These are phyloP conservation scores for Coenonympha arcania DNA, from an alignment of 2,888 invertebrate genomes.

Conservation along the genomic window DNA sequence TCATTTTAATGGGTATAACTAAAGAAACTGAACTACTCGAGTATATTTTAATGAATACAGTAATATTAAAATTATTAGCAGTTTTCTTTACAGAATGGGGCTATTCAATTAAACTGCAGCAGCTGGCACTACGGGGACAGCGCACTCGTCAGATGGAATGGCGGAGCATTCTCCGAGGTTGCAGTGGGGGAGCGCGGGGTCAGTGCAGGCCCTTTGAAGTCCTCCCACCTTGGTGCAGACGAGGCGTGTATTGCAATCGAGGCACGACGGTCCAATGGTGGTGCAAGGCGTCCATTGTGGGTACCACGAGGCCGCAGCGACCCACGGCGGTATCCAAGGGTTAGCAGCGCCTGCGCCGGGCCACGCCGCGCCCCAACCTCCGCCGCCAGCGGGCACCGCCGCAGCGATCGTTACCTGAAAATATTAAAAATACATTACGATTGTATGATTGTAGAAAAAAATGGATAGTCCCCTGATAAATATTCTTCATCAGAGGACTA, in stretches of 20 bases:
- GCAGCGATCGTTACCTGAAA: constrained; percentile 46
- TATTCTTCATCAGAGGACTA: too few species aligned
- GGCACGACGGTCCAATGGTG: constrained; percentile 46
- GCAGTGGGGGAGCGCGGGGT: constrained; percentile 60
- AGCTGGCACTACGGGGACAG: constrained; percentile 26
- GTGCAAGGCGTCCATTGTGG: constrained; percentile 59
- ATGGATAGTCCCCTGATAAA: too few species aligned
- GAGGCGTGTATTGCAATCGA: constrained; percentile 53
- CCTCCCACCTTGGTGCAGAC: constrained; percentile 62
- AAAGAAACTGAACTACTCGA: too few species aligned
- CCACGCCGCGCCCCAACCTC: constrained; percentile 28
- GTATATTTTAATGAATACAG: not conserved
- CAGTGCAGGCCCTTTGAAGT: constrained; percentile 49
- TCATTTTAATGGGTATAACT: not conserved
- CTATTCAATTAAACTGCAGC: constrained; percentile 21
- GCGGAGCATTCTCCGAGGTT: constrained; percentile 66
- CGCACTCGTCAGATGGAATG: constrained; percentile 55
- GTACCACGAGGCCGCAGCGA: constrained; percentile 54
- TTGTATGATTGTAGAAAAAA: too few species aligned
- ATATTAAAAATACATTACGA: constrained; percentile 26
- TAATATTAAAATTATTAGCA: too few species aligned
- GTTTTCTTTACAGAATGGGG: not conserved
- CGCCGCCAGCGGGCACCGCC: constrained; percentile 42
- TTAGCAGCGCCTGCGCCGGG: constrained; percentile 38
- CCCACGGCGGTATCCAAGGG: constrained; percentile 64